Base-by-base conservation (phyloP, 2,888 invertebrate species). In the Mesorhabditis spiculigera region DNA sequence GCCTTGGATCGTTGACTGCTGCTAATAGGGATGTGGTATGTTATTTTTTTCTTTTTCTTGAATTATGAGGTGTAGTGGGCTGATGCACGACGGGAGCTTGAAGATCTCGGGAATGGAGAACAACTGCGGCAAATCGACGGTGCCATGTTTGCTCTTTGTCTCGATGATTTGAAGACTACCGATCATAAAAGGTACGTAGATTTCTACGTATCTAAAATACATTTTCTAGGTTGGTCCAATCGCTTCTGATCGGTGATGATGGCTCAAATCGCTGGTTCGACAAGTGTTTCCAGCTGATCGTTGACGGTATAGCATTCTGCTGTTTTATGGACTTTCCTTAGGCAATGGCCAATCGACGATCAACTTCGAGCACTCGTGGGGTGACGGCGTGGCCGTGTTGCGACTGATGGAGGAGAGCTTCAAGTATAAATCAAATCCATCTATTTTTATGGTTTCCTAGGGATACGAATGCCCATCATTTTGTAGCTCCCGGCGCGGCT, bases 361-460 rank as follows among this genome's bases (percentile, higher is more conserved):
- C 2, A 96, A 95, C 88, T 97, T 98, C 87, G 98, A 98, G 87
- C 97, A 98, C 88, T 92, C 96, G 0, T 98, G 97, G 97, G 97
- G 97, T 10, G 98, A 98, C 88, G 97, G 98, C 43, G 96, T 98
- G 0, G 96, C 96, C 41, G 92, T 97, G 3, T 89, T 98, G 62
- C 90, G 97, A 73, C 94, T 93, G 87, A 92, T 96, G 84, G 92
- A 95, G 87, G 95, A 90, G 73, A 86, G 90, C 13, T 87, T 87
- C 83, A 88, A 88, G 70, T 68, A 45, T 41, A 43, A 43, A 41
- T 67, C 43, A 65, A 65, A 10, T 41, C n/a, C 6, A 43, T 8
- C 6, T 66, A 5, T 66, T 58, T 4, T 1, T 10, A 58, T 50
- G 10, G 5, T 50, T 5, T 44, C 65, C n/a, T 42, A 65, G 68